Conservation (phyloP, 2,113 vertebrate genomes). For the Nyctereutes procyonoides region DNA sequence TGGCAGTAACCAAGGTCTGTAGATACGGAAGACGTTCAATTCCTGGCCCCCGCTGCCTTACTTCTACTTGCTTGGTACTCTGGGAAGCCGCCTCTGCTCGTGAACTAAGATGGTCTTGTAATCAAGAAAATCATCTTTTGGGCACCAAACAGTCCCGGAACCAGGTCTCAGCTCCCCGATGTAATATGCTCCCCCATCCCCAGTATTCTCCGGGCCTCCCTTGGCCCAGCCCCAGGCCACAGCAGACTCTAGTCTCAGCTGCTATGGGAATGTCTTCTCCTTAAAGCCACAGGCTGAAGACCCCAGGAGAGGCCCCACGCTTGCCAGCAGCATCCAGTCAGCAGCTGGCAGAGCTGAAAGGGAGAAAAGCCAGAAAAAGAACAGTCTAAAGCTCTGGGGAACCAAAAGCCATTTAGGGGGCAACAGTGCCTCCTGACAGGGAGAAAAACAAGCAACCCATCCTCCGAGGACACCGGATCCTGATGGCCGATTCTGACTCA, state of each 20-base stretch:
- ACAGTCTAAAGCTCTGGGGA: constrained; percentile 32
- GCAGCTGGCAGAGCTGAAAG: constrained; percentile 57
- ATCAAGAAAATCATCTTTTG: constrained; percentile 44
- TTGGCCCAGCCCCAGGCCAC: constrained; percentile 65
- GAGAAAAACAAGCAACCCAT: background rate
- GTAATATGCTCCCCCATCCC: background rate
- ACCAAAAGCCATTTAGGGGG: constrained; percentile 23
- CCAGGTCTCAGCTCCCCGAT: background rate
- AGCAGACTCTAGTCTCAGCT: constrained; percentile 64
- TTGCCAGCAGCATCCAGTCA: constrained; percentile 62
- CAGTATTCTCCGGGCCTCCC: background rate
- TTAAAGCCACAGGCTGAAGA: constrained; percentile 65
- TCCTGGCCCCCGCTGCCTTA: background rate
- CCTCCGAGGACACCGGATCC: background rate
- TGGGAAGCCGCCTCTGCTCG: constrained; percentile 15
- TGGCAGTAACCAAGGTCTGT: background rate
- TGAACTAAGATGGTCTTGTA: background rate
- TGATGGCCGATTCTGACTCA: constrained; percentile 80
- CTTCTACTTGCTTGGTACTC: background rate
- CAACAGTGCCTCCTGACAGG: background rate
- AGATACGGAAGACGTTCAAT: background rate
- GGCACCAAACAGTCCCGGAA: background rate
- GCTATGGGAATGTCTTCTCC: constrained; percentile 58
- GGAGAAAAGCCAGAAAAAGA: constrained; percentile 28
- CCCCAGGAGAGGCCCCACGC: constrained; percentile 64